Evolutionary conservation across 2,113 vertebrate species (phyloP).

Genomic region (Columbina picui): DNA sequence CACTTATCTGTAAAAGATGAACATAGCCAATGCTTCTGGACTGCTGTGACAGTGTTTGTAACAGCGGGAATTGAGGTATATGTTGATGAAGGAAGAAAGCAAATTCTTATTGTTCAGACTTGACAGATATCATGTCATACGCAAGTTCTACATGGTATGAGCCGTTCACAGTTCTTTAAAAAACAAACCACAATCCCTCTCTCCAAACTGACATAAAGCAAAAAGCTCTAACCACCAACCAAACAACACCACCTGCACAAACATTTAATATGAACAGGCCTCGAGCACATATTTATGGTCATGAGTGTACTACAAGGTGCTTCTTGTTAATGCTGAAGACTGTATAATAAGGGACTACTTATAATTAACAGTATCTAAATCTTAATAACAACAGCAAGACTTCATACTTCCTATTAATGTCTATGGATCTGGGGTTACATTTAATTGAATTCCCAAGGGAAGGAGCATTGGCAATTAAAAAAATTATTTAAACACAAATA

Average conservation of each 20-base stretch:
- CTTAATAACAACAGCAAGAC: background rate
- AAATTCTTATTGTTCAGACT: background rate
- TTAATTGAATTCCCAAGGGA: background rate
- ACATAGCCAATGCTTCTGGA: background rate
- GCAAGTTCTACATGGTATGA: accelerated
- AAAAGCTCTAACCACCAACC: background rate
- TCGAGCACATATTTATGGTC: background rate
- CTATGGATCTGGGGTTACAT: background rate
- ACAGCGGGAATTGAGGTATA: background rate
- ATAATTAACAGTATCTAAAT: background rate
- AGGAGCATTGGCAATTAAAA: background rate
- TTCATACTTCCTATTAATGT: background rate
- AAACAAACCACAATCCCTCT: background rate
- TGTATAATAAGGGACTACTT: background rate
- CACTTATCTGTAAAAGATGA: background rate
- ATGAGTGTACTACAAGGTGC: background rate
- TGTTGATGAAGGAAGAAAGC: background rate
- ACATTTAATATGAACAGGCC: background rate
- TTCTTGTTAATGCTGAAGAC: background rate
- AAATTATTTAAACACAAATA: background rate
- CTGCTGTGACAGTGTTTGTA: background rate
- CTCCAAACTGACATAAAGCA: background rate
- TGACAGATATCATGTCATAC: too few relatives aligned
- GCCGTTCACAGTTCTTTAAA: background rate
- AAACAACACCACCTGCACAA: background rate